Evolutionary conservation across 2,888 invertebrate genomes (phyloP), one percentile per base, ranked within the genome.

Genomic region (Sicus ferrugineus): DNA sequence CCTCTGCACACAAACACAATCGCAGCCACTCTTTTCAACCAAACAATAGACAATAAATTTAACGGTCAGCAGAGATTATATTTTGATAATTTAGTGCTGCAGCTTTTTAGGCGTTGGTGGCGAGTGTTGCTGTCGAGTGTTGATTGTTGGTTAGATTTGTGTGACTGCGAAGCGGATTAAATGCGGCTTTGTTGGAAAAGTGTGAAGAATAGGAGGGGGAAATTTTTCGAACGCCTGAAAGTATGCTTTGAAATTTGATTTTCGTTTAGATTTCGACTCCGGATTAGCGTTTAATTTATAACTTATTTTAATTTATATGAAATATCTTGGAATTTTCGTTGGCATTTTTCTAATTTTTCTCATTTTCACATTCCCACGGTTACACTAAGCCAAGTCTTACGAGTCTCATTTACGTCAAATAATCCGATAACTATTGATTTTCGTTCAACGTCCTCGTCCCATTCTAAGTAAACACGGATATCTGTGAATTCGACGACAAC

Each of bases 31-130:
- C 19, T 52, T 54, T 23, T 38, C 58, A 50, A 26, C 67, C 34
- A 34, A 26, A 59, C 67, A 67, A 67, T 67, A 48, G 67, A 42
- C 58, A 21, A 67, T 67, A 58, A 67, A 67, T 67, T 67, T 54
- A 59, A 59, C 67, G 67, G 58, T 67, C 67, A 67, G 67, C 67
- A 59, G 67, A 67, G 67, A 67, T 67, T 67, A 67, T 48, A 67
- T 46, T 59, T 67, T 67, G 67, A 67, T 67, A 59, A 67, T 67
- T 59, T 67, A 67, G 58, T 59, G 67, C 19, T 59, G 67, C 59
- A 23, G 38, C 58, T 21, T 21, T 59, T 48, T 58, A 67, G 66
- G 56, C 56, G 21, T 23, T 16, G 16, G n/a, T 34, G 63, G 30
- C 16, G n/a, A 21, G 28, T 4, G 19, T n/a, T 11, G 31, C 52